phyloP scores from a whole-genome alignment of 2,888 invertebrate species.

The Perizoma affinitatum region DNA sequence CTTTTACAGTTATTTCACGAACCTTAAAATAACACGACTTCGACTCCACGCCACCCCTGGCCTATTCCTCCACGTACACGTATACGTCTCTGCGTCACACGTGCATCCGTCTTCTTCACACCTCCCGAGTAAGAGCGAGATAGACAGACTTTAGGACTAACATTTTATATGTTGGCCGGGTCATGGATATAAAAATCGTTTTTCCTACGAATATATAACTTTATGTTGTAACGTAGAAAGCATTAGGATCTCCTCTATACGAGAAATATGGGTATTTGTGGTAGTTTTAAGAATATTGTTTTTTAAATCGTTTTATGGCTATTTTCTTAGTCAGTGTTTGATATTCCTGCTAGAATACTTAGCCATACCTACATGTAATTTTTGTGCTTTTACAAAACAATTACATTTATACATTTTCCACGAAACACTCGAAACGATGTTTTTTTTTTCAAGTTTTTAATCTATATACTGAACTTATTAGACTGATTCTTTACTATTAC shows the following conservation, averaged over 20 bases:
- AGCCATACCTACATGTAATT: no score
- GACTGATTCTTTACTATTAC: no score
- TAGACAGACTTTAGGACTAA: conserved; percentile 74
- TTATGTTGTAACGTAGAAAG: conserved; percentile 58
- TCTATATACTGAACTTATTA: no score
- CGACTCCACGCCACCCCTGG: conserved; percentile 56
- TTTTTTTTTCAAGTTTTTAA: no score
- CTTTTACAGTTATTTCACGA: conserved; percentile 2
- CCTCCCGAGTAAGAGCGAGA: conserved; percentile 59
- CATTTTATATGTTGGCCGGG: conserved; percentile 84
- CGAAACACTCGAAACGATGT: no score
- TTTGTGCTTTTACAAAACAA: no score
- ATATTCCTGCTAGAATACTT: background rate
- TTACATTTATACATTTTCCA: no score
- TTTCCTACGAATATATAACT: conserved; percentile 64
- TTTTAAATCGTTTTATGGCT: conserved; percentile 27
- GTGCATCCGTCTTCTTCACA: conserved; percentile 62
- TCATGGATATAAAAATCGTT: conserved; percentile 84
- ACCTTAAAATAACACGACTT: conserved; percentile 18
- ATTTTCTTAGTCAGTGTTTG: conserved; percentile 12
- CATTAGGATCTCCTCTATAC: conserved; percentile 76
- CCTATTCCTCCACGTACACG: conserved; percentile 62
- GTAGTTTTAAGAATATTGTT: conserved; percentile 57
- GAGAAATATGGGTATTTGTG: conserved; percentile 67
- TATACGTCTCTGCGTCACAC: conserved; percentile 73